A percentile compares a stretch with the other conserved stretches of the same genome.
Evolutionary conservation across 2,113 vertebrate genomes (phyloP).

Genomic region (Rousettus leschenaultii): DNA sequence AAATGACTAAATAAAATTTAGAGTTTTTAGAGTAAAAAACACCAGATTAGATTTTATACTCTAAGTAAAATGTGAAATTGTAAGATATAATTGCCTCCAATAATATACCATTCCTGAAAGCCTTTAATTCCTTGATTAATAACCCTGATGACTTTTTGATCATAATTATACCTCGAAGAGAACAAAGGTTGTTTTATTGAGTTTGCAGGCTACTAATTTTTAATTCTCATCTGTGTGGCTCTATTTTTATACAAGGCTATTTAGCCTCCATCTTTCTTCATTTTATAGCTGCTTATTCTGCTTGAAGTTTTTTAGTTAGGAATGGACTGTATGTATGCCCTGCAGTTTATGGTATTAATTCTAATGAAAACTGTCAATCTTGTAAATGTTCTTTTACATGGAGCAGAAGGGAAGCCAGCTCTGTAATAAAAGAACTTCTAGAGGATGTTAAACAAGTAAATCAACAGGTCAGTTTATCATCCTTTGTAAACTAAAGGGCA

Average conservation of each 20-base stretch:
- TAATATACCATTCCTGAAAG: background rate
- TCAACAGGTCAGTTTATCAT: background rate
- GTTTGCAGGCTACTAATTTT: constrained; percentile 22
- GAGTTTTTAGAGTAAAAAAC: constrained; percentile 32
- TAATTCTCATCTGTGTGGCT: constrained; percentile 6
- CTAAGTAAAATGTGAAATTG: constrained; percentile 20
- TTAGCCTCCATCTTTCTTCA: background rate
- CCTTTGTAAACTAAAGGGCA: constrained; percentile 20
- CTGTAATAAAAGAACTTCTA: background rate
- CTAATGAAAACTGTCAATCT: constrained; percentile 1
- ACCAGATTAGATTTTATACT: background rate
- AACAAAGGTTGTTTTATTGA: background rate
- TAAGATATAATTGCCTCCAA: background rate
- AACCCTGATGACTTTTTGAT: background rate
- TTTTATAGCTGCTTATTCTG: background rate
- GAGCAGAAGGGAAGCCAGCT: background rate
- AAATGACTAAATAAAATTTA: constrained; percentile 32
- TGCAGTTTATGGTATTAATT: constrained; percentile 16
- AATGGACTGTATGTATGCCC: background rate
- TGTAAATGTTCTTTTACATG: background rate
- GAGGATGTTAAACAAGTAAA: background rate
- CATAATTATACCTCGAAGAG: background rate
- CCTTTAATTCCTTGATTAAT: constrained; percentile 5
- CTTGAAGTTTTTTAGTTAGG: constrained; percentile 13
- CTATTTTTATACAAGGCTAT: background rate